phyloP scores from a whole-genome alignment of 2,888 invertebrate genomes.

The Pomacea canaliculata region DNA sequence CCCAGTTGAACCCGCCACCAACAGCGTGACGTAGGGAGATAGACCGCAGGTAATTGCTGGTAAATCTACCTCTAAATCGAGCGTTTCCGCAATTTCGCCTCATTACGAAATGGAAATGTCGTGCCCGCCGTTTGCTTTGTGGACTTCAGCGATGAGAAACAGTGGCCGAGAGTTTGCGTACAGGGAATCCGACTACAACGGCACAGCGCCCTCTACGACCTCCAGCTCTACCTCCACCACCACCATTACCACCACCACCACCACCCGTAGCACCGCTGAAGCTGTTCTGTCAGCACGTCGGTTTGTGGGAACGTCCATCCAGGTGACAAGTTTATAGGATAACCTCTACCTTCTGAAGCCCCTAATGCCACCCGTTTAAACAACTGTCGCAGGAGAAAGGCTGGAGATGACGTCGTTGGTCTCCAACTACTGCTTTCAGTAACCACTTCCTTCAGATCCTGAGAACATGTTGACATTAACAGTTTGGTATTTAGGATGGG shows the following conservation, averaged over 20 bases:
- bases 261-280: not conserved
- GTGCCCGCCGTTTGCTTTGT: conserved; percentile 25
- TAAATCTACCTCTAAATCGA: conserved; percentile 13
- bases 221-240: too few relatives aligned
- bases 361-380: too few relatives aligned
- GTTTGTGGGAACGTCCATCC: too few relatives aligned
- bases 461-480: too few relatives aligned
- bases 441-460: too few relatives aligned
- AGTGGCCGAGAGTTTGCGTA: conserved; percentile 14
- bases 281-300: not conserved
- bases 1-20: not conserved
- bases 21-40: too few relatives aligned
- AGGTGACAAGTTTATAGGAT: too few relatives aligned
- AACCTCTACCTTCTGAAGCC: too few relatives aligned
- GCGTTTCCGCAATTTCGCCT: conserved; percentile 22
- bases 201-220: not conserved
- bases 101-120: conserved; percentile 27
- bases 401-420: too few relatives aligned
- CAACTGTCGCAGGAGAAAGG: too few relatives aligned
- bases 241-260: not conserved
- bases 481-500: too few relatives aligned
- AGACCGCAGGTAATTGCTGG: not conserved
- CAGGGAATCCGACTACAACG: not conserved
- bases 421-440: too few relatives aligned
- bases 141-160: conserved; percentile 19